A percentile compares a stretch with the other conserved stretches of the same genome.
Conservation (phyloP, 1,140 invertebrate genomes). For the Lepidurus arcticus region DNA sequence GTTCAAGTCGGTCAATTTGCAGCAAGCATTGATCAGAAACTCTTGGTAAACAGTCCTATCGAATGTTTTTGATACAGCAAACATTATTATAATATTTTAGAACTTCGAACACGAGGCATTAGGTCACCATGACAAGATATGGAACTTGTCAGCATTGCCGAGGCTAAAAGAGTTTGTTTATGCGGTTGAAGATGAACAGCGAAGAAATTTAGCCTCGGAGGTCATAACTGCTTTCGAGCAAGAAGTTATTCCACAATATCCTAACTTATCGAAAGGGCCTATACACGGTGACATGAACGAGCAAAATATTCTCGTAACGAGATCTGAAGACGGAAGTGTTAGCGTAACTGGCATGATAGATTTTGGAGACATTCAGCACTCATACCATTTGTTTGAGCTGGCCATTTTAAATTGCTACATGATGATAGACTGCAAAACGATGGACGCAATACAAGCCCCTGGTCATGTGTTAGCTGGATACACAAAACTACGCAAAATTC, state of each 20-base stretch:
- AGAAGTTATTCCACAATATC: slow-evolving; percentile 52
- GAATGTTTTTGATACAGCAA: background rate
- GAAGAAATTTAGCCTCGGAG: slow-evolving; percentile 54
- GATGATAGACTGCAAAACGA: slow-evolving; percentile 58
- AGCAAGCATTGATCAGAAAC: slow-evolving; percentile 57
- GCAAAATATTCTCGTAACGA: slow-evolving; percentile 69
- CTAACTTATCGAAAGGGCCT: slow-evolving; percentile 60
- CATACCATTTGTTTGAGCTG: slow-evolving; percentile 71
- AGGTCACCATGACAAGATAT: slow-evolving; percentile 57
- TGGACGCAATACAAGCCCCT: slow-evolving; percentile 53
- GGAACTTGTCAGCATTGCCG: slow-evolving; percentile 63
- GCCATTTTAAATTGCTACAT: slow-evolving; percentile 75
- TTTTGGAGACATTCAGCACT: slow-evolving; percentile 70
- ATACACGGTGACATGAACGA: slow-evolving; percentile 89
- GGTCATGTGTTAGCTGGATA: slow-evolving; percentile 72
- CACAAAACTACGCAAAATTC: slow-evolving; percentile 52
- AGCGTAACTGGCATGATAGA: slow-evolving; percentile 62
- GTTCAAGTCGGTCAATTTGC: slow-evolving; percentile 63
- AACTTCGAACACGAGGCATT: slow-evolving; percentile 64
- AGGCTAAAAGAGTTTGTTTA: slow-evolving; percentile 62
- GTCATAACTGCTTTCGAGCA: slow-evolving; percentile 62
- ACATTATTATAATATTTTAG: slow-evolving; percentile 43
- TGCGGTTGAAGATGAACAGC: slow-evolving; percentile 56
- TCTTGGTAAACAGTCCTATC: slow-evolving; percentile 51
- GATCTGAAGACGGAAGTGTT: slow-evolving; percentile 40